These are phyloP conservation scores for Brachionus plicatilis DNA, from an alignment of 1,140 invertebrate species.

Conservation along the genomic window DNA sequence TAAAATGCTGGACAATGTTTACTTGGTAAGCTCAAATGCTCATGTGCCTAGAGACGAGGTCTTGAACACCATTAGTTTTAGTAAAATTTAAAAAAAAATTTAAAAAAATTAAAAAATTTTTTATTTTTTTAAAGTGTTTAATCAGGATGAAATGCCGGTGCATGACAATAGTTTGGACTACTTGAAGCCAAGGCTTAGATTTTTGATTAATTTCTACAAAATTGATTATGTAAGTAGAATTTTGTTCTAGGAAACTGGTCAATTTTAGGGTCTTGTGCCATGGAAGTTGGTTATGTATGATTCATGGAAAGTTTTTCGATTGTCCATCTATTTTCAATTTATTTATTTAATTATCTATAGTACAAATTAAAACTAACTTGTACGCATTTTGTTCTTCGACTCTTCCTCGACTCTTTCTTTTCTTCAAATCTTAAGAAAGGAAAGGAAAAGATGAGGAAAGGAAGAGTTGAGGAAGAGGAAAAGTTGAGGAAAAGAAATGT, in stretches of 20 bases:
- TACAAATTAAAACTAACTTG: too few species aligned
- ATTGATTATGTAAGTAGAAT: slow-evolving; percentile 49
- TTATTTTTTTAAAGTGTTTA: slow-evolving; percentile 33
- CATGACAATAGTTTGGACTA: slow-evolving; percentile 47
- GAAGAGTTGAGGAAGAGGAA: too few species aligned
- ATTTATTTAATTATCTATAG: too few species aligned
- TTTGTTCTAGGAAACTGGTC: neutral
- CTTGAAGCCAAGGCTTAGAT: slow-evolving; percentile 49
- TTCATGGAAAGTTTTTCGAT: too few species aligned
- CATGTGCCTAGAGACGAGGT: slow-evolving; percentile 20
- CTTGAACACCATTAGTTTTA: slow-evolving; percentile 3
- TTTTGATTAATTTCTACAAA: slow-evolving; percentile 51
- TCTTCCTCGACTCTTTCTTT: too few species aligned
- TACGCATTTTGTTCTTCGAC: too few species aligned
- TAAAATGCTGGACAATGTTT: slow-evolving; percentile 15
- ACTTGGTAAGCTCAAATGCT: slow-evolving; percentile 12
- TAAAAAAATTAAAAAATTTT: neutral
- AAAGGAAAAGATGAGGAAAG: too few species aligned
- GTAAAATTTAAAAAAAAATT: neutral
- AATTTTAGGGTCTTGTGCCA: too few species aligned
- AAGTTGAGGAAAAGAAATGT: too few species aligned
- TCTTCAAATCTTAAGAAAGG: too few species aligned
- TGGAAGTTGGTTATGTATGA: too few species aligned
- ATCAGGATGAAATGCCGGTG: slow-evolving; percentile 46
- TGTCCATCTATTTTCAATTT: too few species aligned